Evolutionary conservation across 2,797 vertebrate species (phyloP).

Genomic region (Hirundo rustica): DNA sequence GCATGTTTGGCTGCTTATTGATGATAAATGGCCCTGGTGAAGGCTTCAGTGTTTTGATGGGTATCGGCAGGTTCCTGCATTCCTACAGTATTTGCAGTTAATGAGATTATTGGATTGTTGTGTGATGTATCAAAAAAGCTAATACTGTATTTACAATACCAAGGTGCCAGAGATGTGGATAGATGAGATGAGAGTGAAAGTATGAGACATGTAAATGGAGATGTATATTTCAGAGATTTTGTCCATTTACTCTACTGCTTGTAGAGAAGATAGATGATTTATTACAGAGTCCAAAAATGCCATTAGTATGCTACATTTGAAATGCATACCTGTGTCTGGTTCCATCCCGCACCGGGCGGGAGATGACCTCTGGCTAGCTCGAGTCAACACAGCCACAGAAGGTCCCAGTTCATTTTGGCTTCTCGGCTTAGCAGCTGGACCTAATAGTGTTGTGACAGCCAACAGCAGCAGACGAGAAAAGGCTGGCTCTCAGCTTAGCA

Average conservation of each 20-base stretch:
- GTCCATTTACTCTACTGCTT: neutral
- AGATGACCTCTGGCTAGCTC: too few relatives aligned
- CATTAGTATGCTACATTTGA: constrained; percentile 3
- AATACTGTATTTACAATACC: neutral
- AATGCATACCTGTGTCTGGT: too few relatives aligned
- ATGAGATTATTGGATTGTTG: neutral
- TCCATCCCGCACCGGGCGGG: too few relatives aligned
- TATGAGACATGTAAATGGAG: neutral
- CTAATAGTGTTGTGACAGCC: too few relatives aligned
- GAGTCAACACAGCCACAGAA: too few relatives aligned
- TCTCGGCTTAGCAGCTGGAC: too few relatives aligned
- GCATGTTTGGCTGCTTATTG: neutral
- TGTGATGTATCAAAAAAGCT: neutral
- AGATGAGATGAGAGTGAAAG: neutral
- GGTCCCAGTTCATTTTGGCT: too few relatives aligned
- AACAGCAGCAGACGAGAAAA: too few relatives aligned
- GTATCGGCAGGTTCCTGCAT: neutral
- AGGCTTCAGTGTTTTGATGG: neutral
- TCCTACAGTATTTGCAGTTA: neutral
- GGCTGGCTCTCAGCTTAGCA: too few relatives aligned
- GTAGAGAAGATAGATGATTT: neutral
- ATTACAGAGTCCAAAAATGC: neutral
- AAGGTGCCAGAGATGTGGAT: neutral
- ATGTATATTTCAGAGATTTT: neutral
- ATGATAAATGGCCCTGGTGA: neutral